Base-by-base conservation (phyloP, 2,888 invertebrate species). In the Arge pagana region DNA sequence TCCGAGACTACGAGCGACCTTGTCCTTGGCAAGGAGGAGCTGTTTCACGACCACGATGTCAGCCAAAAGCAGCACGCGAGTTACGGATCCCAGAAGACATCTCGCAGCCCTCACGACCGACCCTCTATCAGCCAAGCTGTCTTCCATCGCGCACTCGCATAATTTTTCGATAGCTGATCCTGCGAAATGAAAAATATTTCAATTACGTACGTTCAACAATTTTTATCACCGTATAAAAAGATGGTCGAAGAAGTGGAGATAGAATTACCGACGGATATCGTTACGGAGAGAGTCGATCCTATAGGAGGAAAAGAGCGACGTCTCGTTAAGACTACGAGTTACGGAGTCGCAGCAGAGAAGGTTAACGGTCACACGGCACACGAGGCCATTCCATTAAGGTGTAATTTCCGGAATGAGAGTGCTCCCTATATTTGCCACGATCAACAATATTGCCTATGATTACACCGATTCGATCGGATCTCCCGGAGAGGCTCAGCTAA, bases 11-110 rank as follows among this genome's bases (percentile, higher is more conserved):
- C 90, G 86, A 57, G 89, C 88, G 66, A 90, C 89, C 85, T 96
- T 96, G 77, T 97, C 96, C 80, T 97, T 97, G 52, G 96, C 94
- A 56, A 93, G 83, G 41, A 99, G 82, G 49, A 99, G 85, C 78
- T 99, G 96, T 71, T 96, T 94, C 52, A 99, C 96, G 41, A 98
- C 93, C 54, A 98, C 96, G 76, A 96, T 93, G 80, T 99, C 99
- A 8, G 98, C 98, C 64, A 99, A 82, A 53, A 99, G 83, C 49
- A 99, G 85, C 50, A 99, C 97, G 70, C 95, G 83, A 45, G 98
- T 99, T 62, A 99, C 95, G 52, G 96, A 93, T 40, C 93, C 92
- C 53, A 99, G 84, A 48, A 99, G 86, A 69, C 94, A 92, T 64
- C 96, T 84, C 55, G 96, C 94, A 43, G 97, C 95, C 63, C 94